Evolutionary conservation across 2,797 vertebrate genomes (phyloP).

Genomic region (Myotis planiceps): DNA sequence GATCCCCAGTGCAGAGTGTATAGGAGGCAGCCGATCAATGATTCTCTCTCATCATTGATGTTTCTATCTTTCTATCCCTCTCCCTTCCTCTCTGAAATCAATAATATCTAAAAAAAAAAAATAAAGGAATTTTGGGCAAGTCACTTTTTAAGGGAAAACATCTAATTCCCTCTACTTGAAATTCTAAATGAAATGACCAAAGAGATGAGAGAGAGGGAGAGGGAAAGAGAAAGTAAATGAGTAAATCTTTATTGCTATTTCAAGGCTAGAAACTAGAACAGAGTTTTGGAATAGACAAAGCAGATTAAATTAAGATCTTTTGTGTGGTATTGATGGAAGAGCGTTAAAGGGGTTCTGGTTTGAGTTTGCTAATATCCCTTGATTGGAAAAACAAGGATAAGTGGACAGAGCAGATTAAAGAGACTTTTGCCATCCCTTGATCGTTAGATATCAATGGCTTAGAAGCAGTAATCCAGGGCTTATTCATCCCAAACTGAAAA

Average conservation of each 20-base stretch:
- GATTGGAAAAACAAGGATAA: neutral
- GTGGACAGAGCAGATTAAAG: neutral
- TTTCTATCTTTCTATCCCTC: no score
- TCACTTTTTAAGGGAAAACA: neutral
- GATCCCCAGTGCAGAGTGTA: no score
- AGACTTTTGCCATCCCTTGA: neutral
- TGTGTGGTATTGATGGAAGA: neutral
- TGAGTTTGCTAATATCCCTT: neutral
- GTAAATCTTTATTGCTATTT: neutral
- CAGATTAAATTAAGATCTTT: neutral
- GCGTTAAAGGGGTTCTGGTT: neutral
- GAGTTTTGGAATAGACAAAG: neutral
- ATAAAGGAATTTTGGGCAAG: neutral
- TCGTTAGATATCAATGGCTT: neutral
- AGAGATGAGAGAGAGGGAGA: neutral
- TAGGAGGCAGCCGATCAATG: no score
- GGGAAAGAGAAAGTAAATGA: neutral
- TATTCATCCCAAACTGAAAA: neutral
- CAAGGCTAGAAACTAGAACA: neutral
- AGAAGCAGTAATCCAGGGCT: neutral
- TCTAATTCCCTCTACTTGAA: neutral
- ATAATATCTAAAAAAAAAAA: no score
- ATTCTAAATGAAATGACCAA: neutral
- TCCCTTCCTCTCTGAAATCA: no score
- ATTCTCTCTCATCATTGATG: no score